Conservation (phyloP, 2,113 vertebrate species). For the Electrona antarctica region DNA sequence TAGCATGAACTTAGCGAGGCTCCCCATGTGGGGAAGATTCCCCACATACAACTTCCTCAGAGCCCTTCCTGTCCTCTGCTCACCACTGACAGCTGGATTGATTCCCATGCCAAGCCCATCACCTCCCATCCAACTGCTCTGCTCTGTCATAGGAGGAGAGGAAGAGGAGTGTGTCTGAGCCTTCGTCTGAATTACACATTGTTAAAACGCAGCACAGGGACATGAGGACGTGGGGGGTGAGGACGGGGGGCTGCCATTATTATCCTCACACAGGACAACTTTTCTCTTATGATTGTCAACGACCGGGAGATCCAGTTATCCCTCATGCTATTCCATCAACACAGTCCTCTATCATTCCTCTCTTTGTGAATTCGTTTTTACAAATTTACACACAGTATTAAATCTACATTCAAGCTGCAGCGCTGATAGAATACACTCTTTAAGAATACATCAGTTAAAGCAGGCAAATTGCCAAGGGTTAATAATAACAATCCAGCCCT, state of each 20-base stretch:
- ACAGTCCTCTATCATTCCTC: too few species aligned
- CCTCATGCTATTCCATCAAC: background rate
- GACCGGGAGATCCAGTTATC: background rate
- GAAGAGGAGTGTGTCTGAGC: background rate
- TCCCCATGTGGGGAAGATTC: background rate
- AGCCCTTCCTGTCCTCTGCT: constrained; percentile 38
- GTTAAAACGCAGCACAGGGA: background rate
- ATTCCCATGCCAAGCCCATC: constrained; percentile 12
- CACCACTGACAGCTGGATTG: constrained; percentile 27
- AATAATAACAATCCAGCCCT: too few species aligned
- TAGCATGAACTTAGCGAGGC: constrained; percentile 24
- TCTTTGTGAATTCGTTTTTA: too few species aligned
- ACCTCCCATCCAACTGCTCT: too few species aligned
- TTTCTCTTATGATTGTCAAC: too few species aligned
- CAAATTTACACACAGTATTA: too few species aligned
- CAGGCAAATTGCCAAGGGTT: too few species aligned
- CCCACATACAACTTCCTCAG: constrained; percentile 46
- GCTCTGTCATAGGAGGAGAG: constrained; percentile 20
- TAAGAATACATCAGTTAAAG: too few species aligned
- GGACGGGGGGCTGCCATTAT: constrained; percentile 14
- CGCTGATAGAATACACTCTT: too few species aligned
- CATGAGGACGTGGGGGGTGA: background rate
- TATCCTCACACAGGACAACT: background rate
- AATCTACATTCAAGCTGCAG: too few species aligned
- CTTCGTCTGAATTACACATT: too few species aligned